phyloP scores from a whole-genome alignment of 2,113 vertebrate genomes.

The Ploceus nigricollis region DNA sequence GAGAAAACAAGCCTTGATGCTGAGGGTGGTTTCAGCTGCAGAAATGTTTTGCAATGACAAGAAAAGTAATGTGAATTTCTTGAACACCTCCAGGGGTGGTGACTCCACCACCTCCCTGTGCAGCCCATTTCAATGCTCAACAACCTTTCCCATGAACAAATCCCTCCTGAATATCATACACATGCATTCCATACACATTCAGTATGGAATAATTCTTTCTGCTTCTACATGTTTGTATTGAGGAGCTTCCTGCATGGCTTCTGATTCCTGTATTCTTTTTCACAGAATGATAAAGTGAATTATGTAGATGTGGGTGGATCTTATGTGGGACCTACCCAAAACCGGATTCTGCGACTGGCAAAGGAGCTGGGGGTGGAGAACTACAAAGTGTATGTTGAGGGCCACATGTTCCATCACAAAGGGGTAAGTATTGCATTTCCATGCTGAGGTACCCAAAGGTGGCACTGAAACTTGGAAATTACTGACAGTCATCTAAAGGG shows the following conservation, averaged over 20 bases:
- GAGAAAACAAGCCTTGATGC: background rate
- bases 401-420: slow-evolving; percentile 69
- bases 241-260: background rate
- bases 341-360: slow-evolving; percentile 78
- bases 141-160: background rate
- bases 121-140: background rate
- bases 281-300: slow-evolving; percentile 70
- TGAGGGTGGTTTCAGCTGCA: background rate
- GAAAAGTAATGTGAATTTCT: background rate
- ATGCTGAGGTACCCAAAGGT: background rate
- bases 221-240: background rate
- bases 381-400: slow-evolving; percentile 76
- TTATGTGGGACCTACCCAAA: slow-evolving; percentile 83
- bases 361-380: slow-evolving; percentile 80
- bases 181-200: background rate
- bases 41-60: background rate
- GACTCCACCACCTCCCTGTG: background rate
- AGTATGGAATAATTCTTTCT: background rate
- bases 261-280: slow-evolving; percentile 11
- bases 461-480: background rate
- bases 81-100: background rate
- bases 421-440: slow-evolving; percentile 62
- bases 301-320: slow-evolving; percentile 83
- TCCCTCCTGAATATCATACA: background rate
- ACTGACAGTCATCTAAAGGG: background rate